A percentile compares a stretch with the other conserved stretches of the same genome.
phyloP scores from a whole-genome alignment of 2,113 vertebrate genomes.

The Myiozetetes cayanensis region DNA sequence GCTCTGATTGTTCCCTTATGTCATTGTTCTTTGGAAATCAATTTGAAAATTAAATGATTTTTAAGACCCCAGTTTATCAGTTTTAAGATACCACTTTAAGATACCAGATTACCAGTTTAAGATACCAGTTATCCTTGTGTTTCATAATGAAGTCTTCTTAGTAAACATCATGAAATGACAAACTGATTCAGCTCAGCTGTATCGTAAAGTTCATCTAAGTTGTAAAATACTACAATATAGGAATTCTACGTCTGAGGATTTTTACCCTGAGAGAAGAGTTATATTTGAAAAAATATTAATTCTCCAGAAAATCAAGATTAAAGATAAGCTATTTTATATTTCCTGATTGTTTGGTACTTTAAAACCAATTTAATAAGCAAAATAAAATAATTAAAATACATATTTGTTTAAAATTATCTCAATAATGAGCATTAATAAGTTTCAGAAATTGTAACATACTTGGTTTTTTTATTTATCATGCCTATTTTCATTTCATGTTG shows the following conservation, averaged over 20 bases:
- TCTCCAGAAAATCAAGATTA: neutral
- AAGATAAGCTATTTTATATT: neutral
- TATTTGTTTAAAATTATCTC: neutral
- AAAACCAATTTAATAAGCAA: neutral
- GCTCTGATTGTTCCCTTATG: neutral
- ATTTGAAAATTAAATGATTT: neutral
- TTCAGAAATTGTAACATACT: neutral
- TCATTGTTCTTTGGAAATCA: neutral
- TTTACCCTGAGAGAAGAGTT: neutral
- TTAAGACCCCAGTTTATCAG: neutral
- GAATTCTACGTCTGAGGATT: neutral
- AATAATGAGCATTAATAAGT: neutral
- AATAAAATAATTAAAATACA: neutral
- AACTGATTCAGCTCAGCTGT: neutral
- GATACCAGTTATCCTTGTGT: neutral
- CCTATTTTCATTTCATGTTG: slow-evolving; percentile 3
- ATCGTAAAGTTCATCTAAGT: neutral
- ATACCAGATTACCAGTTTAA: neutral
- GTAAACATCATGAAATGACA: neutral
- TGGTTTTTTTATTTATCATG: neutral
- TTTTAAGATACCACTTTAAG: neutral
- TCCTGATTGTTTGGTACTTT: neutral
- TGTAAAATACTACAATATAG: neutral
- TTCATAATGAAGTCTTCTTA: neutral
- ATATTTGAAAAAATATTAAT: neutral